Evolutionary conservation across 2,888 invertebrate species (phyloP), one percentile per base, ranked within the genome.

Genomic region (Athalia cordata): DNA sequence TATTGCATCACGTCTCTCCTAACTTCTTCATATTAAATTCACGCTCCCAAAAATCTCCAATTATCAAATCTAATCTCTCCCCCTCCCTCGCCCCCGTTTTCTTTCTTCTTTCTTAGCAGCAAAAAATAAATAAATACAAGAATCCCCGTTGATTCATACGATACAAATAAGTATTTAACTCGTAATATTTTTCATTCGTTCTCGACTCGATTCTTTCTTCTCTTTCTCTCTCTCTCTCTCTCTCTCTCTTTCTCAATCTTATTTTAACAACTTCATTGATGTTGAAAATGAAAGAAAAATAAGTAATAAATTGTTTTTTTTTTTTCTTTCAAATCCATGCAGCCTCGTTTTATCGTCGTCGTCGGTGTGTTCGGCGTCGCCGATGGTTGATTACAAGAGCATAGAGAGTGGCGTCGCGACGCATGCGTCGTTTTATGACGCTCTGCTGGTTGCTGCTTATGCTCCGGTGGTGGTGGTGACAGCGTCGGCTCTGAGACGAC

Each of bases 221-320:
- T 7, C 4, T 0, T 52, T 43, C n/a, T 45, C 50, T 47, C 9
- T 45, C 5, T 4, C 7, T 70, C 77, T 29, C 47, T 61, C 15
- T 50, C 29, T 50, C 66, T 67, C 47, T 43, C 50, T 66, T 52
- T 43, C 68, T 70, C 45, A 57, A 75, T 52, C 68, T 65, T 75
- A 77, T 79, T 79, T 78, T 78, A 64, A 59, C 72, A 75, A 59
- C 55, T 49, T 43, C 6, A 47, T 49, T n/a, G 1, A n/a, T 43
- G 29, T 29, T 62, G 29, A 29, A 8, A 61, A 61, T 8, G 9
- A 29, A 3, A 29, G n/a, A 5, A 15, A 3, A 3, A 61, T 29
- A 8, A 29, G 29, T 4, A 5, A 1, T 4, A 9, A 8, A 45
- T 65, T 5, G 5, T n/a, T 7, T 45, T n/a, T n/a, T 49, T n/a